Conservation (phyloP, 2,888 invertebrate genomes). For the Lutraria lutraria region DNA sequence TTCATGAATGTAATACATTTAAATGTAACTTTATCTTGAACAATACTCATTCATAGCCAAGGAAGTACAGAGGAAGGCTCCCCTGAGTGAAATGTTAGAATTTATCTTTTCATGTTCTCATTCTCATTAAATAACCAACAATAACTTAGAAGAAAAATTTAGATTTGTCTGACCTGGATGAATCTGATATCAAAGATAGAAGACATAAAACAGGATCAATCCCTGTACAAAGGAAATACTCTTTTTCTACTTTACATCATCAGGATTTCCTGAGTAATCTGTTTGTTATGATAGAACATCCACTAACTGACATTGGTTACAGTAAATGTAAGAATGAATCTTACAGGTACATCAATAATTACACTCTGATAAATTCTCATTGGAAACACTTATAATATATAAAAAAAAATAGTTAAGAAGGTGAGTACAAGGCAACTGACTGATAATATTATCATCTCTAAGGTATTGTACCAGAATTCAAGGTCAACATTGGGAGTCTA, state of each 20-base stretch:
- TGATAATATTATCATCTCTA: too few relatives aligned
- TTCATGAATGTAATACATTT: not conserved
- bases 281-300: not conserved
- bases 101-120: not conserved
- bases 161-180: slow-evolving; percentile 16
- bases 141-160: not conserved
- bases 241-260: slow-evolving; percentile 22
- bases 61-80: not conserved
- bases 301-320: not conserved
- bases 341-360: not conserved
- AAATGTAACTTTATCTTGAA: not conserved
- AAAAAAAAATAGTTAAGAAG: not conserved
- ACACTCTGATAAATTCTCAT: not conserved
- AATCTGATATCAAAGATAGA: slow-evolving; percentile 9
- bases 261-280: slow-evolving; percentile 16
- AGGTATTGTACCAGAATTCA: too few relatives aligned
- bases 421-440: too few relatives aligned
- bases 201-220: not conserved
- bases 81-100: not conserved
- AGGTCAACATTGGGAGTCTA: too few relatives aligned
- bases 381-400: not conserved
- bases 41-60: not conserved
- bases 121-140: slow-evolving; percentile 6
- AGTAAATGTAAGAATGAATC: not conserved
- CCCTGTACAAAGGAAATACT: not conserved